Conservation (phyloP, 2,797 vertebrate genomes). For the Rousettus madagascariensis region DNA sequence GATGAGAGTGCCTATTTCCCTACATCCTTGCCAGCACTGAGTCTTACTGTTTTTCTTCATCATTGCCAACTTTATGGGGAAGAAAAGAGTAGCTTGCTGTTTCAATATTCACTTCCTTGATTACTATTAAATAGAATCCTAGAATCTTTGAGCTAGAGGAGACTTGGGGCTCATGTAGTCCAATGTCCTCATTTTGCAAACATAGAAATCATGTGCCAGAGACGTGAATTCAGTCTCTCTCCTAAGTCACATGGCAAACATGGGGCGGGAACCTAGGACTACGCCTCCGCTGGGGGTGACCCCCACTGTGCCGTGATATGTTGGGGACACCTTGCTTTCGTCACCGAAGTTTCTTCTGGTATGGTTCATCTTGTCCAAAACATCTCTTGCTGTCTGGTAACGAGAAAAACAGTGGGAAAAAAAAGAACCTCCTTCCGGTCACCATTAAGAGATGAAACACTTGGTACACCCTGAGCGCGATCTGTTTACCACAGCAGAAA, state of each 20-base stretch:
- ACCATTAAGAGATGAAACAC: not conserved
- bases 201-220: not conserved
- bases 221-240: not conserved
- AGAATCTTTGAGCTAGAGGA: not conserved
- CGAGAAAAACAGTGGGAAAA: not conserved
- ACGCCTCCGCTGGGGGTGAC: not conserved
- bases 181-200: not conserved
- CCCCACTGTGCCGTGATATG: too few species aligned
- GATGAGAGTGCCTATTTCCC: not conserved
- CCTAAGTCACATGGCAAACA: not conserved
- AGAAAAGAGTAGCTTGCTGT: not conserved
- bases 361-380: not conserved
- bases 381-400: not conserved
- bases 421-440: not conserved
- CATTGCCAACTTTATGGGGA: not conserved
- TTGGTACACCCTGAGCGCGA: not conserved
- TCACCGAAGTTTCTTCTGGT: not conserved
- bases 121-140: not conserved
- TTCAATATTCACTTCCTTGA: not conserved
- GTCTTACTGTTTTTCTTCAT: not conserved
- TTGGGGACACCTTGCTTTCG: not conserved
- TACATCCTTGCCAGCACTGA: not conserved
- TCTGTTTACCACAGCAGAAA: not conserved
- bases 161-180: not conserved
- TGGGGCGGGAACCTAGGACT: fast-evolving